Evolutionary conservation across 2,888 invertebrate genomes (phyloP).

Genomic region (Augochlorella aurata): DNA sequence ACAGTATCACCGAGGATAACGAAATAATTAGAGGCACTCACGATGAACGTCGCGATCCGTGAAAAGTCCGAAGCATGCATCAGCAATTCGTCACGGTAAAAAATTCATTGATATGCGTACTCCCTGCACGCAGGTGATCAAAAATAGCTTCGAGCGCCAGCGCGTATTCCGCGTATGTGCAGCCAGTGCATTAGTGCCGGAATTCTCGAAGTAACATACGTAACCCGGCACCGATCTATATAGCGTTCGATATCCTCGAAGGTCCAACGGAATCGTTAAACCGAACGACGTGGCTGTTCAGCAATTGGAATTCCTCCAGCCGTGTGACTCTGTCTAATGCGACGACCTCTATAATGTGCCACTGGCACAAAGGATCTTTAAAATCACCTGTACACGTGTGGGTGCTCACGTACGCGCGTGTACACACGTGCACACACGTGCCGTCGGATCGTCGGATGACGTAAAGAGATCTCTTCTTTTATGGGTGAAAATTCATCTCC

Average conservation of each 20-base stretch:
- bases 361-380: slow-evolving; percentile 52
- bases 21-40: not conserved
- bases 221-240: slow-evolving; percentile 18
- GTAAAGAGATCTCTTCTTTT: slow-evolving; percentile 58
- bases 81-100: no score
- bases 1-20: not conserved
- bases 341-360: slow-evolving; percentile 53
- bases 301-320: slow-evolving; percentile 70
- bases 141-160: not conserved
- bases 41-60: no score
- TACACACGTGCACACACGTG: slow-evolving; percentile 2
- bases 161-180: not conserved
- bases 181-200: not conserved
- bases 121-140: not conserved
- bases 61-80: not conserved
- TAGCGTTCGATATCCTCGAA: slow-evolving; percentile 35
- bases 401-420: not conserved
- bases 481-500: slow-evolving; percentile 63
- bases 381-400: slow-evolving; percentile 15
- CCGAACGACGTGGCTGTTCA: slow-evolving; percentile 64
- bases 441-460: slow-evolving; percentile 34
- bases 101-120: no score
- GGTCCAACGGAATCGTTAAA: slow-evolving; percentile 67
- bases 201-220: slow-evolving; percentile 23
- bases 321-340: slow-evolving; percentile 68